Evolutionary conservation across 2,888 invertebrate species (phyloP), one percentile per base, ranked within the genome.

Genomic region (Andrena hattorfiana): DNA sequence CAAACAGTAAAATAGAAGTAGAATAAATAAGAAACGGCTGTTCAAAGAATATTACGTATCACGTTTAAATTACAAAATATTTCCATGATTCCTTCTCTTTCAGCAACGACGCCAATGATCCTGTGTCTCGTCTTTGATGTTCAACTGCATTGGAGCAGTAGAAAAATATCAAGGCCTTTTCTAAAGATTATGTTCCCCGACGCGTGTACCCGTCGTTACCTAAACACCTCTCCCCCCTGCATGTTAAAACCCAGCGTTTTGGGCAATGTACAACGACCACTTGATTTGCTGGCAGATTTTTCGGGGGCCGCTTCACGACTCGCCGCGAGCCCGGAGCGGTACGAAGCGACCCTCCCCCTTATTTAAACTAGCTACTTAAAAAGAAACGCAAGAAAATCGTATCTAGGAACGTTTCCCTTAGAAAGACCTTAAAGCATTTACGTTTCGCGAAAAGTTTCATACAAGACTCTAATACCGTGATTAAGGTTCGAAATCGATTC

Each of bases 321-420:
- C 26, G 78, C 78, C 69, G 56, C 63, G 85, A 79, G 73, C 67
- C 77, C 20, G 60, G n/a, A 72, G 30, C 66, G 73, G 59, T 49
- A 49, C 26, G 67, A 79, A 80, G 35, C 69, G 67, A 77, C 32
- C 60, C 60, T 42, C 74, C 59, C 70, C 71, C 69, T 60, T 74
- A 80, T 59, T 70, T 63, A 82, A 49, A 77, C 77, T 83, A 83
- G 20, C 26, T 83, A 77, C 28, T 71, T 83, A 70, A 73, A 70
- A 76, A 71, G 79, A 42, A 42, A 42, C 42, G 76, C 75, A 84
- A 79, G 72, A 87, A 56, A 85, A 87, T 88, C 77, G 83, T 77
- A 85, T 59, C 74, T 87, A 89, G 87, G 90, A 90, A 89, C 86
- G 83, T 84, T 87, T 84, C 77, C 83, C 82, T 86, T 88, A 86